phyloP scores from a whole-genome alignment of 2,113 vertebrate genomes.

The Atrichornis clamosus region DNA sequence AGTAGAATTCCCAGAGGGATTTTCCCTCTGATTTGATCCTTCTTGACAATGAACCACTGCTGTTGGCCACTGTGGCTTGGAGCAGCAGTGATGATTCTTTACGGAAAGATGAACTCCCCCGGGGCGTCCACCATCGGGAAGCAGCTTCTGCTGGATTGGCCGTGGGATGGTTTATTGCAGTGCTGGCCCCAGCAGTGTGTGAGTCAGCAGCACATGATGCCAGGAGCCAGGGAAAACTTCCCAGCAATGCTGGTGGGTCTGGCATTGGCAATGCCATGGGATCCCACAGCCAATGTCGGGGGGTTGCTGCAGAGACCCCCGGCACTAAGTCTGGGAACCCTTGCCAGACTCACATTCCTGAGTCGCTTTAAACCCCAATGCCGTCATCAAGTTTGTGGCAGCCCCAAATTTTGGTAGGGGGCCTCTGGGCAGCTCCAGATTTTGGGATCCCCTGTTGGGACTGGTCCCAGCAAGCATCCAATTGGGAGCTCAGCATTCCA shows the following conservation, averaged over 20 bases:
- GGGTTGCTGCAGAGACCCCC: neutral
- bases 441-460: rapidly evolving
- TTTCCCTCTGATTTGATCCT: neutral
- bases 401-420: neutral
- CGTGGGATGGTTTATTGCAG: neutral
- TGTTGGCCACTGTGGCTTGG: rapidly evolving
- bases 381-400: neutral
- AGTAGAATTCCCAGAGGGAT: neutral
- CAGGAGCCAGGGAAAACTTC: neutral
- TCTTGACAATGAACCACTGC: rapidly evolving
- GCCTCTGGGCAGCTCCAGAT: neutral
- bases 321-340: rapidly evolving
- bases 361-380: rapidly evolving
- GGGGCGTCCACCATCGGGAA: rapidly evolving
- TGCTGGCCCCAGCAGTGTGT: rapidly evolving
- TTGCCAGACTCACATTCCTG: neutral
- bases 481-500: neutral
- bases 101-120: neutral
- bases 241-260: rapidly evolving
- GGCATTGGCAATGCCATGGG: neutral
- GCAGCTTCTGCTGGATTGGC: neutral
- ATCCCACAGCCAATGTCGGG: neutral
- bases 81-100: neutral
- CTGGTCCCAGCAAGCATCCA: rapidly evolving
- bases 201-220: neutral